These are phyloP conservation scores for Knipowitschia caucasica DNA, from an alignment of 2,797 vertebrate species.

Conservation along the genomic window DNA sequence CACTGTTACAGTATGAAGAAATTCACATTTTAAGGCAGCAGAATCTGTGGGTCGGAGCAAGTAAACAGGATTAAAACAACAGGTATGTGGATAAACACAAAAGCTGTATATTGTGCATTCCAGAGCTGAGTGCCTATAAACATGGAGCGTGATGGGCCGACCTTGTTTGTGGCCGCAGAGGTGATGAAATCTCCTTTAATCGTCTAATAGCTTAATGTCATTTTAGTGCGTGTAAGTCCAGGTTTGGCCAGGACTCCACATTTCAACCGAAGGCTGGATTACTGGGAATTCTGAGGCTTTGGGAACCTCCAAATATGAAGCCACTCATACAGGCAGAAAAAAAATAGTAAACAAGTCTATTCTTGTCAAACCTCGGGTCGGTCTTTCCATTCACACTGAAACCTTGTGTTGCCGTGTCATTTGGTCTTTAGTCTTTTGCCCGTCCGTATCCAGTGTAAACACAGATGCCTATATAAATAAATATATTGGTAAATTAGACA, in stretches of 20 bases:
- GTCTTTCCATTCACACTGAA: too few species aligned
- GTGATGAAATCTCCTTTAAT: neutral
- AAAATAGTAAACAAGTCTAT: too few species aligned
- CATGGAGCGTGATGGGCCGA: neutral
- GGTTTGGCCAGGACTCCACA: neutral
- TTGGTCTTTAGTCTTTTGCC: too few species aligned
- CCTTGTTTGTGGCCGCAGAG: neutral
- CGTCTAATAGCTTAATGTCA: neutral
- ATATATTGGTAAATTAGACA: too few species aligned
- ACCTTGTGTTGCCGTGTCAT: too few species aligned
- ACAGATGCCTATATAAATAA: too few species aligned
- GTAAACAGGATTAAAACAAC: neutral
- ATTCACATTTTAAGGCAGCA: too few species aligned
- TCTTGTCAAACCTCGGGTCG: too few species aligned
- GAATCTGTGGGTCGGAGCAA: too few species aligned
- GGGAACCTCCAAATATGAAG: neutral
- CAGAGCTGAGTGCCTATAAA: neutral
- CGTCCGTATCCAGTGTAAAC: too few species aligned
- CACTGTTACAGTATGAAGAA: too few species aligned
- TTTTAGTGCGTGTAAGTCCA: slow-evolving; percentile 1
- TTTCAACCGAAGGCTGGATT: neutral
- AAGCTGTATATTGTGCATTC: neutral
- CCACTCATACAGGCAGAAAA: too few species aligned
- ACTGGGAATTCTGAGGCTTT: neutral
- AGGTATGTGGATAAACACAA: neutral